Evolutionary conservation across 2,888 invertebrate species (phyloP), one percentile per base, ranked within the genome.

Genomic region (Urechis unicinctus): DNA sequence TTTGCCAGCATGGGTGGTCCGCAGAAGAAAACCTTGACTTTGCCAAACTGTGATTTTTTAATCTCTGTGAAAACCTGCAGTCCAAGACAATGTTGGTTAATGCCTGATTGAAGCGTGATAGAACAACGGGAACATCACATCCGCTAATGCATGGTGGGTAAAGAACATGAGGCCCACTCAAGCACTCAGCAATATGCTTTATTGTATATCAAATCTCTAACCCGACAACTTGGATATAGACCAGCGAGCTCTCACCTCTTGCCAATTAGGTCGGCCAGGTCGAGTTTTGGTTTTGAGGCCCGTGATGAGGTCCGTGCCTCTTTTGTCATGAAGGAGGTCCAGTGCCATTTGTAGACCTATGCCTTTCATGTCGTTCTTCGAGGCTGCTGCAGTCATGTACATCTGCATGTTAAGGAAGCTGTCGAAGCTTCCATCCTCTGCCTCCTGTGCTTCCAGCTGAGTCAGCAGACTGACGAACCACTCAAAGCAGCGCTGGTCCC

Each of bases 391-490:
- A 1, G 95, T 95, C 70, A 95, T 92, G 78, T 92, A 94, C 91
- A 95, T 92, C 79, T 95, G 94, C 89, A 95, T 93, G 74, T 95
- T 91, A 45, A 94, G 83, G 75, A 89, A 93, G 67, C 91, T 81
- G 5, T 44, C 36, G 6, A 48, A 6, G 30, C 6, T 13, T 6
- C 25, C 31, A 13, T 22, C 47, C 9, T 6, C 53, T 6, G 17
- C 86, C 50, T 56, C 31, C 31, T 53, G 3, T 29, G 31, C 31
- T 81, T 96, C 95, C 68, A 96, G 81, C 74, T 92, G 90, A 0
- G 92, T 90, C 21, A 96, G 82, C 45, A 95, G 82, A 64, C 89
- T 90, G 13, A 95, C 89, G 75, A 96, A 95, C 96, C 96, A 96
- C 79, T 95, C 94, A 78, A 96, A 94, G 0, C 91, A 90, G 41